A percentile compares a stretch with the other conserved stretches of the same genome.
These are phyloP conservation scores for Heliocidaris erythrogramma DNA, from an alignment of 35 echinoderm and acorn worm genomes.

Conservation along the genomic window DNA sequence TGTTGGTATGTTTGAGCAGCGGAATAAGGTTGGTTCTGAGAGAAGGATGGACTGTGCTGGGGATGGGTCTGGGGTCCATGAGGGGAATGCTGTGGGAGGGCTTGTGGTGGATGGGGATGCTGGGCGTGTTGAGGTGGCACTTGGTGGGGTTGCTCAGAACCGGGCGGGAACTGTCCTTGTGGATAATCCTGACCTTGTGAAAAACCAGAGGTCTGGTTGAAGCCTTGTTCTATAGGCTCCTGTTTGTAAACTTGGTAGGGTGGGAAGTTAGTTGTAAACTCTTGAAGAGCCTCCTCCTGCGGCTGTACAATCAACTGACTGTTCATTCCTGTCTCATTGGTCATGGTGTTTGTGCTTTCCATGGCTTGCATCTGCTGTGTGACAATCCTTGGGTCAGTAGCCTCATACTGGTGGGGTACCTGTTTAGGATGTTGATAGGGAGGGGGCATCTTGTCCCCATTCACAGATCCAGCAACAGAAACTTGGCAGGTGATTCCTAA, in stretches of 20 bases:
- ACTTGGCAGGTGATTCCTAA: constrained; percentile 37
- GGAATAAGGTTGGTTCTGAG: constrained; percentile 43
- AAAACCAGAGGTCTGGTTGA: constrained; percentile 35
- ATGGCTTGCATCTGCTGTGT: constrained; percentile 53
- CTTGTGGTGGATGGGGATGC: constrained; percentile 44
- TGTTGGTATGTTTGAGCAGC: constrained; percentile 17
- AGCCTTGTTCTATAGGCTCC: constrained; percentile 71
- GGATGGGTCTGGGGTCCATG: constrained; percentile 7
- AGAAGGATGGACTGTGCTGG: constrained; percentile 23
- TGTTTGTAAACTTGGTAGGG: constrained; percentile 78
- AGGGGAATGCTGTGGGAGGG: constrained; percentile 50
- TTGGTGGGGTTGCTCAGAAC: constrained; percentile 34
- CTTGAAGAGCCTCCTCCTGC: constrained; percentile 75
- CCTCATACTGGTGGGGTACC: constrained; percentile 20
- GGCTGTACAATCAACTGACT: constrained; percentile 90
- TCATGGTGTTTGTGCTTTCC: constrained; percentile 46
- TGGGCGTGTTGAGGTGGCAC: constrained; percentile 30
- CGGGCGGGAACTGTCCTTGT: constrained; percentile 40
- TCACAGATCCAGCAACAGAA: constrained; percentile 40
- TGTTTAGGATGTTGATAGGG: constrained; percentile 74
- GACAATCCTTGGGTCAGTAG: constrained; percentile 22
- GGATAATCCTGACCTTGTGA: constrained; percentile 49
- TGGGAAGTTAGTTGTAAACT: constrained; percentile 66
- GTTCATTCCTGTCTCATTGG: constrained; percentile 20
- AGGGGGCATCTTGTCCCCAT: constrained; percentile 60